Base-by-base conservation (phyloP, 2,888 invertebrate genomes). In the Xestia xanthographa region DNA sequence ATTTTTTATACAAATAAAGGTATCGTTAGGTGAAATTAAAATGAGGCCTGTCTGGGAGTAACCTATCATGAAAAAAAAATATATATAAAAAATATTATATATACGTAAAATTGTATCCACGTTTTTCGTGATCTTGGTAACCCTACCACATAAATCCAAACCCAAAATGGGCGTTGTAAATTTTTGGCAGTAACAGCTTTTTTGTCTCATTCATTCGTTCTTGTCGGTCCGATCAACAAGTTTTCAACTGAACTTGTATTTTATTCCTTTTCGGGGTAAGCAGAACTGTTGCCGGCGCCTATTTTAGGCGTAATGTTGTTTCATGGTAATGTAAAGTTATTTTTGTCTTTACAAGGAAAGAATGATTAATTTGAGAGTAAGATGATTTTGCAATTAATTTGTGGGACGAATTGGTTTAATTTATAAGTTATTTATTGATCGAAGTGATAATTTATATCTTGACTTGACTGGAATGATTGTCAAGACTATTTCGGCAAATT, bases 171-270 rank as follows among this genome's bases (percentile, higher is more conserved):
- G 20, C 26, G 70, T 71, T 17, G 71, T 65, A 20, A 75, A 75
- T 80, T 79, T 87, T 87, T 74, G 87, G 80, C 48, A 41, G 79
- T 48, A 43, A 45, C 87, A 29, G 34, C 73, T 86, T 86, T 43
- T 85, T 86, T 87, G 68, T 69, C 0, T 14, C 60, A 56, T 66
- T 85, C 29, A 48, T 58, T 68, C 41, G 50, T 26, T 83, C n/a
- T 67, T 74, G 73, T 70, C 78, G 68, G 79, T 77, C 43, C 20
- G 11, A 62, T 72, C 68, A 60, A 76, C 77, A 38, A 56, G 72
- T 79, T 66, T 69, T 53, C 20, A 29, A 48, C 48, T 26, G 62
- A 68, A 72, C 43, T 20, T 43, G 75, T 70, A 69, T 77, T 79
- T 73, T 69, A 65, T 72, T 67, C 72, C 73, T 70, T 74, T 72